Percentiles rank a stretch among this genome's conserved stretches.
Conservation (phyloP, 1,140 invertebrate species). For the Drosophila nasuta region DNA sequence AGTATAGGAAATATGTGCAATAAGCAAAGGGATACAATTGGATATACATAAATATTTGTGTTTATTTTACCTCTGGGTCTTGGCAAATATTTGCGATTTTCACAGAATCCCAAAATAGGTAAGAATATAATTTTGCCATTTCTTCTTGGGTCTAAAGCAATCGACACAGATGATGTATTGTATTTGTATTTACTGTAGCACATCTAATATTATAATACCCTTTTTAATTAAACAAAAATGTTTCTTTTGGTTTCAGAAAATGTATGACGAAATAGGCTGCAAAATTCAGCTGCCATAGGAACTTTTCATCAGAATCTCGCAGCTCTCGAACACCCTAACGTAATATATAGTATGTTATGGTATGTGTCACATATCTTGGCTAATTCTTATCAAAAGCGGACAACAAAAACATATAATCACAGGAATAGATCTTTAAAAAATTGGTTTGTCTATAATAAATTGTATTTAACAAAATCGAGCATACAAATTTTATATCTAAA, state of each 20-base stretch:
- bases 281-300: not conserved
- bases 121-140: too few species aligned
- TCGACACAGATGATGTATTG: not conserved
- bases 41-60: too few species aligned
- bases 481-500: too few species aligned
- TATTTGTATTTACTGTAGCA: not conserved
- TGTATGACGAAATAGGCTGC: not conserved
- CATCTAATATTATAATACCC: not conserved
- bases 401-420: conserved; percentile 1
- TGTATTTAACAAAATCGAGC: not conserved
- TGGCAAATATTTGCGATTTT: too few species aligned
- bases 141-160: too few species aligned
- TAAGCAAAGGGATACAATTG: too few species aligned
- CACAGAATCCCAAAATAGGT: too few species aligned
- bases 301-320: not conserved
- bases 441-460: not conserved
- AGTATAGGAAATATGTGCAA: too few species aligned
- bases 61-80: too few species aligned
- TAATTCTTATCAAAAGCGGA: conserved; percentile 3
- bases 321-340: not conserved
- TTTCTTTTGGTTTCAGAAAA: conserved; percentile 5
- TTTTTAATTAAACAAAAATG: not conserved
- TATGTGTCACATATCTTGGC: conserved; percentile 3
- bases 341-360: not conserved
- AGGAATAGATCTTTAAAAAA: not conserved